A percentile compares a stretch with the other conserved stretches of the same genome.
These are phyloP conservation scores for Garra rufa DNA, from an alignment of 2,113 vertebrate genomes.

Conservation along the genomic window DNA sequence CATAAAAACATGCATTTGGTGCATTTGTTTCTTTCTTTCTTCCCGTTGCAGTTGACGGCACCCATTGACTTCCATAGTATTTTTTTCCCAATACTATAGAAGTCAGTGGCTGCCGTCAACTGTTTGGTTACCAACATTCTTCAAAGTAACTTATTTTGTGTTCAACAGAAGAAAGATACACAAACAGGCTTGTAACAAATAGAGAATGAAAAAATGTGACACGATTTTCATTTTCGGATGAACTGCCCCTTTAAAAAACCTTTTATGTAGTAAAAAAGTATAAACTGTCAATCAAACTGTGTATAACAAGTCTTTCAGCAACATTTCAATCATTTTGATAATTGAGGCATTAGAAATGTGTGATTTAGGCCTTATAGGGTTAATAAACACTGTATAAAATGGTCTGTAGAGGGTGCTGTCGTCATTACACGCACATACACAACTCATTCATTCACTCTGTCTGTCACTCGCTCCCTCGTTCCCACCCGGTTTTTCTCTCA, in stretches of 20 bases:
- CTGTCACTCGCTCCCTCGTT: not conserved
- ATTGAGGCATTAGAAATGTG: no score
- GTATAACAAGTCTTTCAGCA: no score
- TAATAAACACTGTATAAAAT: not conserved
- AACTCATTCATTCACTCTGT: not conserved
- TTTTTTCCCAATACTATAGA: not conserved
- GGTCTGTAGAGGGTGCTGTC: constrained; percentile 66
- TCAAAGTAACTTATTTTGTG: not conserved
- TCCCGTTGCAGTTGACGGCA: not conserved
- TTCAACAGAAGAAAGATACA: not conserved
- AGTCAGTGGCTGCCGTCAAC: not conserved
- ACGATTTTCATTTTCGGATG: not conserved
- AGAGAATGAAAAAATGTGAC: not conserved
- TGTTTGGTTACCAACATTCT: not conserved
- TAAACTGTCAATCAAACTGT: no score
- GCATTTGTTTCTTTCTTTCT: no score
- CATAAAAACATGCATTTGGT: not conserved
- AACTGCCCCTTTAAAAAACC: no score
- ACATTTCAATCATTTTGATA: no score
- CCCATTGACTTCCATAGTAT: no score
- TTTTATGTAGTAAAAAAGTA: no score
- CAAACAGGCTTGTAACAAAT: no score
- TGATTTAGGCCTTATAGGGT: not conserved
- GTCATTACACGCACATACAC: not conserved
- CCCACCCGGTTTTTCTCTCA: not conserved